These are phyloP conservation scores for Drymonia ruficornis DNA, from an alignment of 2,888 invertebrate species.

Conservation along the genomic window DNA sequence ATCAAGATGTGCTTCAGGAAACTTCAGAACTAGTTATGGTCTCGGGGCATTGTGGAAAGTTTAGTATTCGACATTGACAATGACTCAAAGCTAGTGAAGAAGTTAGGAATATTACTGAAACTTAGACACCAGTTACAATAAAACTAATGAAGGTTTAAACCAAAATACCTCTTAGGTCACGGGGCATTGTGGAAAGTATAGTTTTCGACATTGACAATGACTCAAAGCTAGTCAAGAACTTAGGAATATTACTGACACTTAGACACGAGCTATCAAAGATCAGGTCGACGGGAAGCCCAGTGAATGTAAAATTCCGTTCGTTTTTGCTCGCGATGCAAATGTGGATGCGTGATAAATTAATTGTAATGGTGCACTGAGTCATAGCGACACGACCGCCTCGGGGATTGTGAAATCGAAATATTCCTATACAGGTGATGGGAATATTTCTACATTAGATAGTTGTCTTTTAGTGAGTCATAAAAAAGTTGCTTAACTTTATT, in stretches of 20 bases:
- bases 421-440: background rate
- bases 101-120: no score
- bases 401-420: background rate
- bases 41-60: background rate
- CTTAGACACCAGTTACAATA: background rate
- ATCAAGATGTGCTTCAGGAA: no score
- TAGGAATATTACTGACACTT: constrained; percentile 3
- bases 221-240: background rate
- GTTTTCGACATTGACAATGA: background rate
- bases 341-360: constrained; percentile 2
- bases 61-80: background rate
- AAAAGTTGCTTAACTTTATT: no score
- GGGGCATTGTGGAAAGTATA: background rate
- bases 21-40: no score
- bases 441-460: background rate
- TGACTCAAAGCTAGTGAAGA: background rate
- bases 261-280: background rate
- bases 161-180: background rate
- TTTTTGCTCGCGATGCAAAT: background rate
- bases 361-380: background rate
- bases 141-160: no score
- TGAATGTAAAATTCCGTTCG: background rate
- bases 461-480: no score
- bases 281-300: background rate
- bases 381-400: background rate